Evolutionary conservation across 2,113 vertebrate species (phyloP), one percentile per base, ranked within the genome.

Genomic region (Jaculus jaculus): DNA sequence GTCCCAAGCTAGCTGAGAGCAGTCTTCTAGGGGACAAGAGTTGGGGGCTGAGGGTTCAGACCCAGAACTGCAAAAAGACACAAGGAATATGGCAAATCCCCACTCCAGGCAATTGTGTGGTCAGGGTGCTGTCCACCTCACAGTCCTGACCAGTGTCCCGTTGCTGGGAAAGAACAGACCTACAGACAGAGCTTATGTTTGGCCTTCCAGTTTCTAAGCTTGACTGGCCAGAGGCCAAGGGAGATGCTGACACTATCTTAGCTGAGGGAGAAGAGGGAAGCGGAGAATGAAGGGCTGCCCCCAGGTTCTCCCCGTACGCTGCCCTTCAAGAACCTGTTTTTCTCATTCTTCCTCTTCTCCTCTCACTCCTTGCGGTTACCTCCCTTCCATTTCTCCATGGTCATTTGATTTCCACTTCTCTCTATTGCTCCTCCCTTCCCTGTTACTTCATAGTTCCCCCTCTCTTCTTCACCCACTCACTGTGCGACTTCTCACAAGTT

Each of bases 101-200:
- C 73, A 15, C 1, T 0, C 37, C 75, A 17, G 51, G 28, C 2
- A 0, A 11, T 61, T 80, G 51, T 2, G 4, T 80, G 66, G 60
- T 32, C 89, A 26, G 39, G 87, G 94, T 5, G 65, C 95, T 96
- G 93, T 96, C 90, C 89, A 0, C 84, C 10, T 37, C 2, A 1
- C 65, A 88, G 95, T 94, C 93, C 93, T 96, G 95, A 94, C 84
- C 1, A 0, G n/a, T 26, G 7, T 72, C n/a, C 2, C 0, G 2
- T 34, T 66, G 18, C 34, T 42, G 17, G 60, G 75, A 28, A 74
- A 54, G 66, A 20, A 69, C 15, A 75, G 28, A 78, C 28, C 68
- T 69, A 34, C 7, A 8, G 11, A 60, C 1, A 9, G 17, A 21
- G 0, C 54, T 12, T 54, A 54, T 0, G 0, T 32, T 54, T 37